Percentiles rank a stretch among this genome's conserved stretches.
phyloP scores from a whole-genome alignment of 2,113 vertebrate genomes.

The Apus apus region DNA sequence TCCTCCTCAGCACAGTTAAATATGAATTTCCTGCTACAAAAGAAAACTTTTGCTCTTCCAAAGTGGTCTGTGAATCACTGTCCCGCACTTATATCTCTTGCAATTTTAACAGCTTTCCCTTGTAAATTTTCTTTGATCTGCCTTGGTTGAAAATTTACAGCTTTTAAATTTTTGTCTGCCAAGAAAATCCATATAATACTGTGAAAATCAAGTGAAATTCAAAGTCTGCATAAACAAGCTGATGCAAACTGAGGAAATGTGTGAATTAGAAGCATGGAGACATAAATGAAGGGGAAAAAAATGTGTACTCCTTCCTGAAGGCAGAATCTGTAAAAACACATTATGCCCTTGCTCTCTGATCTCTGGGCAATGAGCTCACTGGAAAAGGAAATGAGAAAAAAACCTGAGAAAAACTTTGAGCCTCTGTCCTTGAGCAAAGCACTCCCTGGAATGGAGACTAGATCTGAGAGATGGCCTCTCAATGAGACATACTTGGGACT shows the following conservation, averaged over 20 bases:
- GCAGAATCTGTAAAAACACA: not conserved
- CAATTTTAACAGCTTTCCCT: not conserved
- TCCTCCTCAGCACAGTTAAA: not conserved
- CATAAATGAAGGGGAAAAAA: not conserved
- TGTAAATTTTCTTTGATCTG: not conserved
- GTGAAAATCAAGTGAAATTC: not conserved
- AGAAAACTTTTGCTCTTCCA: not conserved
- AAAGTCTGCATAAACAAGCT: not conserved
- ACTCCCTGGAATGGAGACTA: not conserved
- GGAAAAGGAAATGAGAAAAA: not conserved
- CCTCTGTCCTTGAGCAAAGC: not conserved
- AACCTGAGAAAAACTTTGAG: not conserved
- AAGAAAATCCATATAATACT: not conserved
- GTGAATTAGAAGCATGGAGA: not conserved
- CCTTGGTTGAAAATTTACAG: not conserved
- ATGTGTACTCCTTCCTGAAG: not conserved
- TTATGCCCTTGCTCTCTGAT: not conserved
- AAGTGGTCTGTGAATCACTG: not conserved
- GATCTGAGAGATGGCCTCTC: not conserved
- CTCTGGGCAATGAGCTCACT: not conserved
- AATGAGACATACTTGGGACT: not conserved
- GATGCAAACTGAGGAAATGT: not conserved
- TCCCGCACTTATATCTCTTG: not conserved
- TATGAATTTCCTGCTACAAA: not conserved
- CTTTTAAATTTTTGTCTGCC: not conserved